Conservation (phyloP, 2,888 invertebrate genomes). For the Eupithecia tripunctaria region DNA sequence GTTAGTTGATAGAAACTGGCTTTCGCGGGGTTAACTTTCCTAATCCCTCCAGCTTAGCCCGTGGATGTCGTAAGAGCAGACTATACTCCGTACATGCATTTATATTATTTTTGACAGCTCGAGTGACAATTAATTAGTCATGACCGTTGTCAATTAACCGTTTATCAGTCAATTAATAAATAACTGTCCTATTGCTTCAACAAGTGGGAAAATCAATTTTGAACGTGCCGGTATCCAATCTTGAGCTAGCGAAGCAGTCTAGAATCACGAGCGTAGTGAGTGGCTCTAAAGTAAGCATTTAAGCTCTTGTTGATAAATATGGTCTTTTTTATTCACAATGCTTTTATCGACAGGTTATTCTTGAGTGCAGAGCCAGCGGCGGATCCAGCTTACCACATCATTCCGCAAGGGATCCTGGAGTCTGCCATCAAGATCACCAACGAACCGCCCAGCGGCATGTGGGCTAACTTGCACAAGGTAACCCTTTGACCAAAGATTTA, state of each 20-base stretch:
- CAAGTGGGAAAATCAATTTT: no score
- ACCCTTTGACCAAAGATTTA: background rate
- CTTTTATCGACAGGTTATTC: slow-evolving; percentile 83
- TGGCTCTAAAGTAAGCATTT: no score
- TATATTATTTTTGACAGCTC: background rate
- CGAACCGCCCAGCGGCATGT: slow-evolving; percentile 97
- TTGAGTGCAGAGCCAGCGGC: slow-evolving; percentile 94
- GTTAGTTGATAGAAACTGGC: slow-evolving; percentile 46
- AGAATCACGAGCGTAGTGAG: no score
- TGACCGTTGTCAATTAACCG: no score
- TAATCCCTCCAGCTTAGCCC: background rate
- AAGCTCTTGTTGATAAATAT: background rate
- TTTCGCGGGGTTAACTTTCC: background rate
- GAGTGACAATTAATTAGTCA: background rate
- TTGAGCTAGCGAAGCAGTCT: no score
- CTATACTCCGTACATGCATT: background rate
- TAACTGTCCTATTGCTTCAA: no score
- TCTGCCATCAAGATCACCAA: slow-evolving; percentile 98
- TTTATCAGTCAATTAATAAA: no score
- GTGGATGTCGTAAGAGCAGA: background rate
- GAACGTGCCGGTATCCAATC: no score
- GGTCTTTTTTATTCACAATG: background rate
- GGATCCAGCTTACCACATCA: slow-evolving; percentile 86
- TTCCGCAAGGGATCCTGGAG: slow-evolving; percentile 94
- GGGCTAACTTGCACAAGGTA: slow-evolving; percentile 95